A percentile compares a stretch with the other conserved stretches of the same genome.
These are phyloP conservation scores for Seriola dumerili DNA, from an alignment of 2,113 vertebrate species.

Conservation along the genomic window DNA sequence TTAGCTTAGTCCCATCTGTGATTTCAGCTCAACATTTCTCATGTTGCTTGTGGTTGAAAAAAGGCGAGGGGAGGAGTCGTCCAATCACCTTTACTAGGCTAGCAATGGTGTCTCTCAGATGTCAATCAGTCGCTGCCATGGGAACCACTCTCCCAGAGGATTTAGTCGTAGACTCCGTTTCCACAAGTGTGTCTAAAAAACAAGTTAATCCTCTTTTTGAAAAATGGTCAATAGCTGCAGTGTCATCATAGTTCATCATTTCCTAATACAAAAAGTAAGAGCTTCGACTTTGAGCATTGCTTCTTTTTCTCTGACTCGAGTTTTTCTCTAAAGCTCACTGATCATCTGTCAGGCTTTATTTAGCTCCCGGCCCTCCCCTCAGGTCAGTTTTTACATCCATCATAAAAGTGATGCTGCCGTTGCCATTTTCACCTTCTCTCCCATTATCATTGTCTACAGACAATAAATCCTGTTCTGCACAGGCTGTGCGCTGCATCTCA, in stretches of 20 bases:
- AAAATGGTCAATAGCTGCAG: background rate
- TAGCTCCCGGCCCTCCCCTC: slow-evolving; percentile 27
- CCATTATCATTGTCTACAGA: slow-evolving; percentile 67
- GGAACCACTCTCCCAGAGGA: background rate
- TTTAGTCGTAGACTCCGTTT: background rate
- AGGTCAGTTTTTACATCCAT: slow-evolving; percentile 60
- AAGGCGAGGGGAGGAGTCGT: too few species aligned
- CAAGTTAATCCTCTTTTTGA: background rate
- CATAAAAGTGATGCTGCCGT: slow-evolving; percentile 59
- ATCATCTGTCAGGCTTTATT: slow-evolving; percentile 48
- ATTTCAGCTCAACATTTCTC: too few species aligned
- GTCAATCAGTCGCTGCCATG: background rate
- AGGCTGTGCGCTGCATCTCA: slow-evolving; percentile 60
- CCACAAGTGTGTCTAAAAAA: background rate
- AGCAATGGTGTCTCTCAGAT: background rate
- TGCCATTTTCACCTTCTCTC: slow-evolving; percentile 58
- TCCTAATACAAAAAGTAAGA: background rate
- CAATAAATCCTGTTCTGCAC: slow-evolving; percentile 54
- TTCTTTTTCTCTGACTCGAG: background rate
- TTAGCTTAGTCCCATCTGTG: too few species aligned
- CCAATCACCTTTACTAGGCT: too few species aligned
- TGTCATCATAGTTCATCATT: background rate
- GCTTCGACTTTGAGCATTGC: background rate
- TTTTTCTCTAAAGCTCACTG: slow-evolving; percentile 16
- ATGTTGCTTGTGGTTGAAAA: too few species aligned